phyloP scores from a whole-genome alignment of 2,797 vertebrate genomes.

The Phataginus tricuspis region DNA sequence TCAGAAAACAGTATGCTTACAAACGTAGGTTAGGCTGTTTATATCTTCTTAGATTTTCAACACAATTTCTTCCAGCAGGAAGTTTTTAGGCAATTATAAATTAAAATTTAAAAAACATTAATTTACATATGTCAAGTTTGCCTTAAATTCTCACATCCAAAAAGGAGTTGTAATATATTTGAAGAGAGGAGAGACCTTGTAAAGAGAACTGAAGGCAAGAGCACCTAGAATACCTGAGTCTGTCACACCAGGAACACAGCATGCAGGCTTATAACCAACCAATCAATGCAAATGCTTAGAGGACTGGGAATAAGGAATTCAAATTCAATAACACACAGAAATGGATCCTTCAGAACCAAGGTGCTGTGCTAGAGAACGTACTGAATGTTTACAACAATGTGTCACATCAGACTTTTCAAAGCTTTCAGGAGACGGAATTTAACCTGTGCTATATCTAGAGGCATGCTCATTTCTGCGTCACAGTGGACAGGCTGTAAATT shows the following conservation, averaged over 20 bases:
- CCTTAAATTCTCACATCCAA: not conserved
- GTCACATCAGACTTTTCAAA: not conserved
- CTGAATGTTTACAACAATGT: not conserved
- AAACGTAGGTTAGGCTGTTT: not conserved
- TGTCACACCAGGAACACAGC: not conserved
- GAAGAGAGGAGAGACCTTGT: not conserved
- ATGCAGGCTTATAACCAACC: not conserved
- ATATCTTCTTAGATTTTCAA: constrained; percentile 30
- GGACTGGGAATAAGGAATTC: not conserved
- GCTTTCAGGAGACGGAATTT: not conserved
- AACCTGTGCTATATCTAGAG: not conserved
- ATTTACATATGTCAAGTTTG: constrained; percentile 38
- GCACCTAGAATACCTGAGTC: not conserved
- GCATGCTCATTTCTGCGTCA: not conserved
- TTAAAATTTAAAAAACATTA: not conserved
- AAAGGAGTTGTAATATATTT: not conserved
- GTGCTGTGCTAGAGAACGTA: not conserved
- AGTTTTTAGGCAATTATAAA: constrained; percentile 13
- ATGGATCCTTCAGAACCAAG: not conserved
- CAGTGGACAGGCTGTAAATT: not conserved
- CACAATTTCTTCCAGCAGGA: not conserved
- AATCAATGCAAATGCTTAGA: not conserved
- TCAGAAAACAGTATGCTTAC: not conserved
- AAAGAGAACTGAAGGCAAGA: not conserved
- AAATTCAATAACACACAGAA: not conserved